Base-by-base conservation (phyloP, 1,140 invertebrate species). In the Sarcophaga peregrina region DNA sequence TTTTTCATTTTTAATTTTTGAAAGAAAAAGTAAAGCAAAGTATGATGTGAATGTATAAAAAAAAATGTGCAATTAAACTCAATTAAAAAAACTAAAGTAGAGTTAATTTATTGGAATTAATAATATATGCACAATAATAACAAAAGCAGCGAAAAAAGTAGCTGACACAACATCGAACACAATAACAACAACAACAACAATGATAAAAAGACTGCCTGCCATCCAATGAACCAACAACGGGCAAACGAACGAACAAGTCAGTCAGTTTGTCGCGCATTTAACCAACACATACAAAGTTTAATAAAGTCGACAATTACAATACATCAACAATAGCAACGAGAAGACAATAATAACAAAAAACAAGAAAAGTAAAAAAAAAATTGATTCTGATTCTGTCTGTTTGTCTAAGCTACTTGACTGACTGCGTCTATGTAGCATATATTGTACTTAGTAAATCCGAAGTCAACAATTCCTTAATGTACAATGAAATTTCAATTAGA, bases 61-160 rank as follows among this genome's bases (percentile, higher is more conserved):
- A n/a, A 50, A 78, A 78, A 78, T 78, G 75, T 78, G 75, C 75
- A 78, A 78, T 78, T 78, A 78, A 78, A 78, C 50, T 78, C 75
- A 78, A 78, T 78, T 78, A 76, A 76, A 76, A 46, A 47, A 47
- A 76, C 47, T 76, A 78, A 78, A 78, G 75, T 78, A 20, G 74
- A 78, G 75, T 78, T 78, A 78, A 78, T 78, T 78, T 78, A 78
- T 78, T 78, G 47, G 47, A 78, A 78, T 78, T 78, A 78, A 78
- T 78, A 78, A 78, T 78, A 78, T 78, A 78, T 78, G 75, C 75
- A 78, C 75, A 74, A 46, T 5, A 5, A 10, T 45, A 20, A 78
- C 47, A 50, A 48, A 13, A 76, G 10, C 74, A 48, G 50, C 75
- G 25, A 50, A 47, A 52, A 78, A 17, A 52, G 8, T 11, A 50